Conservation (phyloP, 2,888 invertebrate species). For the Dexiosoma caninum region DNA sequence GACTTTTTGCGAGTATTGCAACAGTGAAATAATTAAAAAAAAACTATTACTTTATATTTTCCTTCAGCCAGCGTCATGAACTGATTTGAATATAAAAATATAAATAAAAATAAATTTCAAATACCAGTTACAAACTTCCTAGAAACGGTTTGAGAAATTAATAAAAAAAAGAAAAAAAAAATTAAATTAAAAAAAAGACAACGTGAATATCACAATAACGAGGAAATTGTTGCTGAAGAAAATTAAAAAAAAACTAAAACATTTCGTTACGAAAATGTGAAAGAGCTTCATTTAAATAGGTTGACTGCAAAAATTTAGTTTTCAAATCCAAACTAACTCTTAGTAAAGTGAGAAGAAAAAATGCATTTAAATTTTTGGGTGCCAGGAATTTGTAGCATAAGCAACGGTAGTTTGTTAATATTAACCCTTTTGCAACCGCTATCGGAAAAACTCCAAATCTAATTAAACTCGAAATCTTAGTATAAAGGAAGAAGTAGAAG, state of each 20-base stretch:
- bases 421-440: no score
- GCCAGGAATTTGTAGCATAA: background rate
- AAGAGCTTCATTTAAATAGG: conserved; percentile 15
- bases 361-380: background rate
- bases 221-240: conserved; percentile 43
- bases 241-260: background rate
- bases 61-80: background rate
- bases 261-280: background rate
- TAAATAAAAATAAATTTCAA: background rate
- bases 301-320: conserved; percentile 19
- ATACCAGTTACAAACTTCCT: conserved; percentile 51
- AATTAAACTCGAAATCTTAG: no score
- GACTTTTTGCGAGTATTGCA: background rate
- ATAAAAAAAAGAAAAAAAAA: background rate
- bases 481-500: no score
- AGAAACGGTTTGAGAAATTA: conserved; percentile 12
- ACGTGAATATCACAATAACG: conserved; percentile 49
- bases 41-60: background rate
- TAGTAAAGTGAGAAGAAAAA: background rate
- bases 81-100: conserved; percentile 6
- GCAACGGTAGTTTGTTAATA: background rate
- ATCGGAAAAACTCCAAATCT: no score
- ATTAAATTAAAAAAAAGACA: background rate
- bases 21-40: background rate
- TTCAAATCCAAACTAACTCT: background rate